Evolutionary conservation across 2,888 invertebrate genomes (phyloP).

Genomic region (Drosophila quinaria): DNA sequence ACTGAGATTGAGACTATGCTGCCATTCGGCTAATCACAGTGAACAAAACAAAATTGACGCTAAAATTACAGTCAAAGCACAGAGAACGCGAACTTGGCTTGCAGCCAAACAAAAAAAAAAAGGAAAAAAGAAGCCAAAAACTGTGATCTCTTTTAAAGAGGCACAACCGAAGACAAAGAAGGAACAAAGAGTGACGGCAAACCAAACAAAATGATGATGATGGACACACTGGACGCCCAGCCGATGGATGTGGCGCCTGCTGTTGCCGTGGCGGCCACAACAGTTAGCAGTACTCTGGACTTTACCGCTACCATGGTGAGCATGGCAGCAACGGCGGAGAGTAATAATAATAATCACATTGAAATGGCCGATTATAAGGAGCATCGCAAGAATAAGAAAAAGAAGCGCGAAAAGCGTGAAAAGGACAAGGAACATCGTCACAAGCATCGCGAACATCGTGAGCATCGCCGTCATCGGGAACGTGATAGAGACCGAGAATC

Average conservation of each 20-base stretch:
- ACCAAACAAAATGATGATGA: conserved; percentile 81
- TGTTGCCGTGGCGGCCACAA: conserved; percentile 72
- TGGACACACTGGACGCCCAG: conserved; percentile 81
- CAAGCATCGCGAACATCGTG: conserved; percentile 73
- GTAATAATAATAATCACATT: conserved; percentile 82
- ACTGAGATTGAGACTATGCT: conserved; percentile 55
- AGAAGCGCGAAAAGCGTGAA: conserved; percentile 85
- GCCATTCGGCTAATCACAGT: conserved; percentile 71
- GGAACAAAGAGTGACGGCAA: conserved; percentile 16
- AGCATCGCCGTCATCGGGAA: conserved; percentile 68
- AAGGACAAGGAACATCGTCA: conserved; percentile 83
- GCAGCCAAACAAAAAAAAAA: conserved; percentile 53
- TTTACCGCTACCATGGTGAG: conserved; percentile 72
- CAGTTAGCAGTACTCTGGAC: conserved; percentile 64
- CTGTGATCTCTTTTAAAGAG: conserved; percentile 50
- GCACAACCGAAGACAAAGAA: conserved; percentile 18
- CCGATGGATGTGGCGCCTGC: conserved; percentile 73
- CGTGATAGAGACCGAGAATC: conserved; percentile 62
- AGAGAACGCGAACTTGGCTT: conserved; percentile 66
- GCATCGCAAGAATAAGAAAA: conserved; percentile 85
- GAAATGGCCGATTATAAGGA: conserved; percentile 84
- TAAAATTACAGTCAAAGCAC: conserved; percentile 57
- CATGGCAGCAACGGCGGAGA: conserved; percentile 81
- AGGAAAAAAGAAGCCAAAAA: conserved; percentile 39
- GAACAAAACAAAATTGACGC: conserved; percentile 74